Conservation (phyloP, 2,888 invertebrate genomes). For the Blastobasis lacticolella region DNA sequence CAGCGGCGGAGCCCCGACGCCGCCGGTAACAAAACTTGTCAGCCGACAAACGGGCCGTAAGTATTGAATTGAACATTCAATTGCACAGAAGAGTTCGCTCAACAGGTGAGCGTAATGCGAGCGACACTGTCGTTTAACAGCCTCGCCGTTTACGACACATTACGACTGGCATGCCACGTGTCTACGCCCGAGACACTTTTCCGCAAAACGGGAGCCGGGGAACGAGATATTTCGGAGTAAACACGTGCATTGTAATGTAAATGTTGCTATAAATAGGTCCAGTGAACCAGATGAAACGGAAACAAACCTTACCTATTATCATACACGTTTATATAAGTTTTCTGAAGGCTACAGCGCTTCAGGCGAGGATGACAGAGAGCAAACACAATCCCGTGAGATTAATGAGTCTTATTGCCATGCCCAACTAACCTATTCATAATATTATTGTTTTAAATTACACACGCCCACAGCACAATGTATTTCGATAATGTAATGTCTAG, state of each 20-base stretch:
- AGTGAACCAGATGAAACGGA: too few species aligned
- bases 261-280: too few species aligned
- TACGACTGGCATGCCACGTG: neutral
- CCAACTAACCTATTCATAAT: too few species aligned
- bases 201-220: too few species aligned
- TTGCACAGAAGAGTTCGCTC: slow-evolving; percentile 10
- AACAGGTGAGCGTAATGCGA: slow-evolving; percentile 11
- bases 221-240: too few species aligned
- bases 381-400: neutral
- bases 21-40: slow-evolving; percentile 7
- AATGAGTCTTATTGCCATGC: neutral
- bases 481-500: too few species aligned
- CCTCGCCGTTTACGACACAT: slow-evolving; percentile 4
- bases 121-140: slow-evolving; percentile 8
- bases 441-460: too few species aligned
- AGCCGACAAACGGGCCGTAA: slow-evolving; percentile 4
- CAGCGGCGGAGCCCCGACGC: neutral
- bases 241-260: neutral
- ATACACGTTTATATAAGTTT: neutral
- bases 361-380: neutral
- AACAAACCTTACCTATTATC: too few species aligned
- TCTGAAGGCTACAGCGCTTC: neutral
- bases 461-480: too few species aligned
- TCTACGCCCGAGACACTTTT: too few species aligned
- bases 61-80: slow-evolving; percentile 10